Evolutionary conservation across 2,888 invertebrate genomes (phyloP).

Genomic region (Ganaspis brasiliensis): DNA sequence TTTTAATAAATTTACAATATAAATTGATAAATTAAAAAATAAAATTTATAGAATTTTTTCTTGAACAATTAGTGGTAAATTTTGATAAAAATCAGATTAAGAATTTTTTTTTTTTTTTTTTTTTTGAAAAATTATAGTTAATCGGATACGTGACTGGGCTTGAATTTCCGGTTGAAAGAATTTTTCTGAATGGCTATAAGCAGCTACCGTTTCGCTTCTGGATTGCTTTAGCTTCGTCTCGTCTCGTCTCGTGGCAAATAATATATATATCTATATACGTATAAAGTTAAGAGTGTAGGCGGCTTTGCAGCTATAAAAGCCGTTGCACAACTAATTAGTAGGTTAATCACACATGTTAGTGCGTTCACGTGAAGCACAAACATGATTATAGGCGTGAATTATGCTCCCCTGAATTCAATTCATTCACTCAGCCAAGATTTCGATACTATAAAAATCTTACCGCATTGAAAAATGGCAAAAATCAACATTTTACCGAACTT

Average conservation of each 20-base stretch:
- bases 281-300: slow-evolving; percentile 25
- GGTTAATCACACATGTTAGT: slow-evolving; percentile 42
- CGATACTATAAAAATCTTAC: too few relatives aligned
- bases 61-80: too few relatives aligned
- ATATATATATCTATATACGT: background rate
- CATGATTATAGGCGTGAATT: slow-evolving; percentile 22
- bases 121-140: too few relatives aligned
- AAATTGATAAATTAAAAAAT: too few relatives aligned
- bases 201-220: slow-evolving; percentile 20
- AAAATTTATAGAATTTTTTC: too few relatives aligned
- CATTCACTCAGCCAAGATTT: background rate
- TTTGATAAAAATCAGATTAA: too few relatives aligned
- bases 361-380: slow-evolving; percentile 41
- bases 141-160: background rate
- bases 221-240: background rate
- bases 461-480: too few relatives aligned
- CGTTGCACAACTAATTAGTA: slow-evolving; percentile 43
- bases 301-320: slow-evolving; percentile 29
- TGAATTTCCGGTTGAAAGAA: slow-evolving; percentile 25
- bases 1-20: too few relatives aligned
- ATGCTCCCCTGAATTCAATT: slow-evolving; percentile 5
- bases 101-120: too few relatives aligned
- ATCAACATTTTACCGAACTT: too few relatives aligned
- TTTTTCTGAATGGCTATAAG: slow-evolving; percentile 11
- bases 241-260: slow-evolving; percentile 24